phyloP scores from a whole-genome alignment of 2,113 vertebrate genomes.

The Cynocephalus volans region DNA sequence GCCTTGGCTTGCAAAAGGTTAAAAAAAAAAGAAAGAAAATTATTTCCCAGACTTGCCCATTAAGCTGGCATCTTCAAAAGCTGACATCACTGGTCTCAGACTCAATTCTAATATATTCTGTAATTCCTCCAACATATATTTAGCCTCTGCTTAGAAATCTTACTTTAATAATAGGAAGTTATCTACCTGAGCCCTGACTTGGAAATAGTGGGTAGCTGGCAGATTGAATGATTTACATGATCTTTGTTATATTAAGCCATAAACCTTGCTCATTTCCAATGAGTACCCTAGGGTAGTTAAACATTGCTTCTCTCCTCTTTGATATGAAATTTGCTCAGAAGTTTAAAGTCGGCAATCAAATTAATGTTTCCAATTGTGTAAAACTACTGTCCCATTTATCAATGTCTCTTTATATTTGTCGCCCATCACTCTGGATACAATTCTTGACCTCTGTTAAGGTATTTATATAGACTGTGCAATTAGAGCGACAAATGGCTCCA shows the following conservation, averaged over 20 bases:
- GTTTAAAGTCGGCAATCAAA: neutral
- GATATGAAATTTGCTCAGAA: neutral
- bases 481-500: neutral
- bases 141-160: neutral
- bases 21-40: too few species aligned
- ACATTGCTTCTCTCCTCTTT: neutral
- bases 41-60: too few species aligned
- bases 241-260: neutral
- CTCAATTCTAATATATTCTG: neutral
- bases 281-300: neutral
- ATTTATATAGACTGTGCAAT: neutral
- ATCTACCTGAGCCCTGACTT: neutral
- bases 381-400: neutral
- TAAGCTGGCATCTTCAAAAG: too few species aligned
- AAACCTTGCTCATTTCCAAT: neutral
- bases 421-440: neutral
- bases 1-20: too few species aligned
- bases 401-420: neutral
- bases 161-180: neutral
- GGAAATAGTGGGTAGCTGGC: rapidly evolving
- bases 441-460: neutral
- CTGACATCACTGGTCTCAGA: too few species aligned
- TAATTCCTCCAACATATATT: neutral
- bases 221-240: neutral
- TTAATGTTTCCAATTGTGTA: neutral